Conservation (phyloP, 2,113 vertebrate genomes). For the Archilochus colubris region DNA sequence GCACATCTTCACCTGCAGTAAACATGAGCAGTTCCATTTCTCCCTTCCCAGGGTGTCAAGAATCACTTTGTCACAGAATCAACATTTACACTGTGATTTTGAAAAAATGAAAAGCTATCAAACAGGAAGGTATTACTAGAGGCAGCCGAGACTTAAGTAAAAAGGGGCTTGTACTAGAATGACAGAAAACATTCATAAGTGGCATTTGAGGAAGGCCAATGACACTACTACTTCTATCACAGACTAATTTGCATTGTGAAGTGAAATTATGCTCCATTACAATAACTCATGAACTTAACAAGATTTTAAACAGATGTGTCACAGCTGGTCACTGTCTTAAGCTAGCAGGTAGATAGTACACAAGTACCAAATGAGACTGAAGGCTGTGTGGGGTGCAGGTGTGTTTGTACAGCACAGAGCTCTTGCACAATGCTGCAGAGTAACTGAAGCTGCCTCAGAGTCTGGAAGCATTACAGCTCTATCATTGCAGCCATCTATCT, state of each 20-base stretch:
- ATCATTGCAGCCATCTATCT: neutral
- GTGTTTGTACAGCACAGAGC: neutral
- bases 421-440: neutral
- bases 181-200: neutral
- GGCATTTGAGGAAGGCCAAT: neutral
- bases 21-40: neutral
- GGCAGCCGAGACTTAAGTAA: neutral
- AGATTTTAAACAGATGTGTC: neutral
- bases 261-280: neutral
- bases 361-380: neutral
- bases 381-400: neutral
- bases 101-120: neutral
- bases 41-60: neutral
- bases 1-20: neutral
- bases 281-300: neutral
- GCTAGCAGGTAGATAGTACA: accelerated
- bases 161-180: neutral
- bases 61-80: neutral
- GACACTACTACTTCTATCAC: neutral
- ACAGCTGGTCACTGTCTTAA: neutral
- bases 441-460: neutral
- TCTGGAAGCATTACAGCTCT: neutral
- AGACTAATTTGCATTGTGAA: neutral
- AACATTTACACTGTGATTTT: neutral
- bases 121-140: neutral